A percentile compares a stretch with the other conserved stretches of the same genome.
Conservation (phyloP, 2,797 vertebrate genomes). For the Cryptoblepharus egeriae region DNA sequence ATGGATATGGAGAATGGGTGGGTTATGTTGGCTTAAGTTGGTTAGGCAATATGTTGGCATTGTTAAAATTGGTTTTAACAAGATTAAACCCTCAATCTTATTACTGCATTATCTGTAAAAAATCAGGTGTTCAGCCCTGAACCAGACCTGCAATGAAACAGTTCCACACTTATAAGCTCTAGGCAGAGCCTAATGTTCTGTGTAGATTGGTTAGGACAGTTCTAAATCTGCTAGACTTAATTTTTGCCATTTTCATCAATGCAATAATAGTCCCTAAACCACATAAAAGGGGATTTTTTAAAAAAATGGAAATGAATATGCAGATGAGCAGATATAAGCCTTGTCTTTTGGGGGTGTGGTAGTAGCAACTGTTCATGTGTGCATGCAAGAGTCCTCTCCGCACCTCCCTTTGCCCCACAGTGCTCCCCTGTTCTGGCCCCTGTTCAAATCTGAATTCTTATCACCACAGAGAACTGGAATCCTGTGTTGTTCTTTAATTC, state of each 20-base stretch:
- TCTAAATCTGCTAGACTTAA: not conserved
- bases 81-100: too few species aligned
- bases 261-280: not conserved
- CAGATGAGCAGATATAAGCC: not conserved
- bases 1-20: too few species aligned
- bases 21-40: too few species aligned
- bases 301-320: not conserved
- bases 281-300: not conserved
- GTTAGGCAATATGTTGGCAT: too few species aligned
- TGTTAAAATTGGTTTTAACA: too few species aligned
- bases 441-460: conserved; percentile 27
- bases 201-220: not conserved
- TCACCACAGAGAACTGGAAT: conserved; percentile 16
- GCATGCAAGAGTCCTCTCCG: not conserved
- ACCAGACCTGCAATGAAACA: not conserved
- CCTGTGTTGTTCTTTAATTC: conserved; percentile 42
- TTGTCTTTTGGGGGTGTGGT: not conserved
- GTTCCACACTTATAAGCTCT: not conserved
- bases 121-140: not conserved
- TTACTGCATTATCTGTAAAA: not conserved
- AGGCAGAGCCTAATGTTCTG: not conserved
- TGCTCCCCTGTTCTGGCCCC: not conserved
- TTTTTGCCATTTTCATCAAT: not conserved
- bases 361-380: not conserved
- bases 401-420: not conserved